Evolutionary conservation across 2,113 vertebrate genomes (phyloP), one percentile per base, ranked within the genome.

Genomic region (Chloropsis hardwickii): DNA sequence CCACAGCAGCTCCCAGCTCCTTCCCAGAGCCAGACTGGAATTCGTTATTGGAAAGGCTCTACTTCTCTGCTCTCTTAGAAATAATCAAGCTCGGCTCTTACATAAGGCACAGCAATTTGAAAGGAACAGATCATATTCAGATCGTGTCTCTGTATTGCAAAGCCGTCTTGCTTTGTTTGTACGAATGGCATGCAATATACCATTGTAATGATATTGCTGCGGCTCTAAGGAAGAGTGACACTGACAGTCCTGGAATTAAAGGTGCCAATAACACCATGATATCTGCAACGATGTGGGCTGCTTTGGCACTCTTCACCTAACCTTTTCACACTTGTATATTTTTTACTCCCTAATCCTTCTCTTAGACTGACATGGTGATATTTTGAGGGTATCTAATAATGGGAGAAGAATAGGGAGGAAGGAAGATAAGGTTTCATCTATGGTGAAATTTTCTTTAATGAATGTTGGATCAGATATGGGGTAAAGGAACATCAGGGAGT

Each of bases 1-100:
- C 11, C 27, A 0, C 4, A 0, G 44, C 33, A 5, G 24, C 51
- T 12, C 39, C 28, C 1, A 29, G 39, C 45, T 15, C 39, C 3
- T 5, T 18, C 33, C 33, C 67, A 20, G 44, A 8, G 12, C 23
- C 44, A 4, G 4, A 3, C 33, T 37, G 37, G 37, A 37, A 12
- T n/a, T 44, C 25, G 0, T 7, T 6, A 2, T 2, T 14, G 51
- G 37, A 44, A 60, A 39, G 35, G 19, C 9, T 62, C 12, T 23
- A 0, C 11, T 20, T n/a, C 45, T 50, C 31, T 45, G 27, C 45
- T 72, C 29, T 14, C 60, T 54, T 23, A 6, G 53, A 48, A 66
- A 61, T 18, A 44, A 8, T 37, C 22, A 9, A 24, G 27, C 23
- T 20, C 9, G 21, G 24, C 28, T 33, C 33, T 27, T 54, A 13